A percentile compares a stretch with the other conserved stretches of the same genome.
phyloP scores from a whole-genome alignment of 2,797 vertebrate species.

The Scolopax rusticola region DNA sequence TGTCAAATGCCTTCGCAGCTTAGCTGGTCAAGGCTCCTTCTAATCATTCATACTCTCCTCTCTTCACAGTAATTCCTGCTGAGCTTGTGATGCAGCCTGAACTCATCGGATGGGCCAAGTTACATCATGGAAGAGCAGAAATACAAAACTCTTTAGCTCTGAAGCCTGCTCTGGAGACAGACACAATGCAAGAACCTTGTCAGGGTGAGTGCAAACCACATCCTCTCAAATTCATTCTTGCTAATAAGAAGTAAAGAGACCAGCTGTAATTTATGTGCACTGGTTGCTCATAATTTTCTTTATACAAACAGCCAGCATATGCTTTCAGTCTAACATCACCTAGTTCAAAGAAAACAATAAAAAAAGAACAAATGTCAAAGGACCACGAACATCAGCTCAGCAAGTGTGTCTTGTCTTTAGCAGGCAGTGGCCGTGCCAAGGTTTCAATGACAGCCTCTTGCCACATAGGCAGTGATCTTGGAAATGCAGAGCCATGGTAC shows the following conservation, averaged over 20 bases:
- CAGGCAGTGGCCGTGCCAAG: background rate
- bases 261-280: constrained; percentile 16
- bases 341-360: constrained; percentile 62
- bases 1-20: constrained; percentile 19
- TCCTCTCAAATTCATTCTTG: constrained; percentile 26
- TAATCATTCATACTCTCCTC: constrained; percentile 36
- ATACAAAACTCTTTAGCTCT: background rate
- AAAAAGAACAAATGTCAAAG: constrained; percentile 49
- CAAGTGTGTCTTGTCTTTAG: constrained; percentile 1
- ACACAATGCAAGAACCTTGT: constrained; percentile 32
- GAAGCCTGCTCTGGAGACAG: constrained; percentile 27
- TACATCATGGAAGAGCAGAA: constrained; percentile 55
- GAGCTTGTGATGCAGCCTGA: constrained; percentile 36
- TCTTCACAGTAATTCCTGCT: constrained; percentile 31
- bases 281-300: constrained; percentile 32
- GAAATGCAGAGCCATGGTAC: background rate
- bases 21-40: constrained; percentile 47
- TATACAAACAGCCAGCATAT: constrained; percentile 51
- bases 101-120: constrained; percentile 29
- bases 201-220: constrained; percentile 23
- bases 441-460: background rate
- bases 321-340: constrained; percentile 58
- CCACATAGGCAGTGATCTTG: background rate
- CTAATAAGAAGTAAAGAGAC: constrained; percentile 35
- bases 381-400: constrained; percentile 3